Evolutionary conservation across 2,888 invertebrate species (phyloP), one percentile per base, ranked within the genome.

Genomic region (Apodemia mormo): DNA sequence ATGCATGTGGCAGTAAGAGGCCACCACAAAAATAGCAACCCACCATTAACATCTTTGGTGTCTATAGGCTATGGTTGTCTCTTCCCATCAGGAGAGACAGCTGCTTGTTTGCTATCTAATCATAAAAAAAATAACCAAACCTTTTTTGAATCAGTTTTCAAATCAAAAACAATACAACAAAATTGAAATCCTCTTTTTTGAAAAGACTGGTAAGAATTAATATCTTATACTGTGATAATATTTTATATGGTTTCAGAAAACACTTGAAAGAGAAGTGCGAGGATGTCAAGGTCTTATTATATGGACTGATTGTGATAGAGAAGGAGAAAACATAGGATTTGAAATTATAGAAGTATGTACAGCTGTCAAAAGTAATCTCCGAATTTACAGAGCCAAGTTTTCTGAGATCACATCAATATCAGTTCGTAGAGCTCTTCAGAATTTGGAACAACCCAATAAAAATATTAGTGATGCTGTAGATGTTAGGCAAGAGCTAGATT

Each of bases 251-350:
- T 88, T 92, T 2, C 80, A 96, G 94, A 95, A 92, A 87, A 96
- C 96, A 4, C 84, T 97, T 77, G 96, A 96, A 85, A 92, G 94
- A 77, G 96, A 96, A 93, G 90, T 96, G 2, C 87, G 94, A 29
- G 82, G 87, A 52, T 97, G 97, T 79, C 91, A 95, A 76, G 95
- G 95, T 0, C 93, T 99, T 4, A 97, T 99, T 29, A 97, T 99
- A 78, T 99, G 99, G 99, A 99, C 99, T 1, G 99, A 99, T 97
- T 99, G 99, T 93, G 99, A 99, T 94, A 95, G 99, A 89, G 99
- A 99, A 94, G 99, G 99, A 45, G 99, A 99, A 90, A 99, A 99
- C 85, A 99, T 99, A 85, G 99, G 99, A 0, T 99, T 96, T 94
- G 99, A 99, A 94, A 96, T 99, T 49, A 98, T 99, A 68, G 90